These are phyloP conservation scores for Microtus montanus DNA, from an alignment of 2,113 vertebrate species.

Conservation along the genomic window DNA sequence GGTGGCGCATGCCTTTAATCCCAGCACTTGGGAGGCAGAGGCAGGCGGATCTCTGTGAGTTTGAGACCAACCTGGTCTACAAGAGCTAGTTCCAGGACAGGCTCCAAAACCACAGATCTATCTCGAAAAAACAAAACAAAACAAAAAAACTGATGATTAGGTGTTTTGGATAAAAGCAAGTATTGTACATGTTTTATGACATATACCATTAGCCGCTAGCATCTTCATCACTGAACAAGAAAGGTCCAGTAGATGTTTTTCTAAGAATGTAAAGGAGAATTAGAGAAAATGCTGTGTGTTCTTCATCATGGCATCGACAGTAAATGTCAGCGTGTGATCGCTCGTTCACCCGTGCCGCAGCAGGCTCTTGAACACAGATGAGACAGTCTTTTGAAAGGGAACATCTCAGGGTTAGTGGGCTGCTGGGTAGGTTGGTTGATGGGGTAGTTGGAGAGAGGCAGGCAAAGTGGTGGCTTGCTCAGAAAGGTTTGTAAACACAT, in stretches of 20 bases:
- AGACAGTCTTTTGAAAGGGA: neutral
- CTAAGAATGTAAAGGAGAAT: neutral
- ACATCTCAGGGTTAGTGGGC: neutral
- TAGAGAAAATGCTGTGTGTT: neutral
- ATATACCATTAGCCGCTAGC: neutral
- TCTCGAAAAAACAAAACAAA: no score
- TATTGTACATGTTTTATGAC: conserved; percentile 14
- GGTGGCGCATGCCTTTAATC: no score
- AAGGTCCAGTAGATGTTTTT: neutral
- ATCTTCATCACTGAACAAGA: neutral
- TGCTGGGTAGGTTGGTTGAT: neutral
- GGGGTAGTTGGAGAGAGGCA: neutral
- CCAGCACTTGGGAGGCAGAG: no score
- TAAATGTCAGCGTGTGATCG: neutral
- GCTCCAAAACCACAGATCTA: no score
- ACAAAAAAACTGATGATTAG: neutral
- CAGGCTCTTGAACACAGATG: neutral
- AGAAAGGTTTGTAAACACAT: neutral
- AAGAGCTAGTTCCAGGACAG: no score
- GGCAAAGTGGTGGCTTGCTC: neutral
- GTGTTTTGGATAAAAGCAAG: neutral
- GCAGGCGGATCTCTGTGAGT: no score
- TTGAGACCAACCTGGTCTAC: no score
- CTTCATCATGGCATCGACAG: neutral
- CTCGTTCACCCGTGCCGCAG: neutral